These are phyloP conservation scores for Ectemnius cavifrons DNA, from an alignment of 2,888 invertebrate genomes.

Conservation along the genomic window DNA sequence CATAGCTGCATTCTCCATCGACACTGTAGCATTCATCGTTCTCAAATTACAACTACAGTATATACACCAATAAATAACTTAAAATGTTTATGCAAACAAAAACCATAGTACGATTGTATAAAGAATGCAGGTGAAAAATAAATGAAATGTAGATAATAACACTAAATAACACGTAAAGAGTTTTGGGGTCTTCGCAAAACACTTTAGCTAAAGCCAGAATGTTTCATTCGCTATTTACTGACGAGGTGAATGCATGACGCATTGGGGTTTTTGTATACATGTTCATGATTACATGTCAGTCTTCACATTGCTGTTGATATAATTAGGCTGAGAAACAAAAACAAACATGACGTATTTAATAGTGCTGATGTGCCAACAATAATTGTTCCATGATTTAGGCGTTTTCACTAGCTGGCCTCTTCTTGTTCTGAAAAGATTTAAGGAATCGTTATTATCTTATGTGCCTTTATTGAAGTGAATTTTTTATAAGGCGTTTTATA, in stretches of 20 bases:
- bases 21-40: slow-evolving; percentile 17
- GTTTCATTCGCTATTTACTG: not conserved
- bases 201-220: not conserved
- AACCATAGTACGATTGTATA: not conserved
- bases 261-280: slow-evolving; percentile 22
- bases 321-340: too few species aligned
- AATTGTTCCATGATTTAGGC: slow-evolving; percentile 60
- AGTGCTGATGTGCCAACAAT: slow-evolving; percentile 24
- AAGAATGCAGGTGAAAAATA: slow-evolving; percentile 3
- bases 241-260: too few species aligned
- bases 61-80: not conserved
- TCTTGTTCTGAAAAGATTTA: slow-evolving; percentile 68
- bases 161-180: not conserved
- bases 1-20: slow-evolving; percentile 16
- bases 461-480: not conserved
- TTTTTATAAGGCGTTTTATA: too few species aligned
- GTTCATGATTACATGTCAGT: slow-evolving; percentile 23
- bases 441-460: not conserved
- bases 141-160: slow-evolving; percentile 7
- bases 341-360: too few species aligned
- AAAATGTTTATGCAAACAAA: too few species aligned
- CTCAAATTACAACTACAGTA: not conserved
- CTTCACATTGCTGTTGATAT: slow-evolving; percentile 39
- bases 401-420: slow-evolving; percentile 71
- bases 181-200: too few species aligned